A percentile compares a stretch with the other conserved stretches of the same genome.
Evolutionary conservation across 1,140 invertebrate genomes (phyloP).

Genomic region (Rhynchophorus ferrugineus): DNA sequence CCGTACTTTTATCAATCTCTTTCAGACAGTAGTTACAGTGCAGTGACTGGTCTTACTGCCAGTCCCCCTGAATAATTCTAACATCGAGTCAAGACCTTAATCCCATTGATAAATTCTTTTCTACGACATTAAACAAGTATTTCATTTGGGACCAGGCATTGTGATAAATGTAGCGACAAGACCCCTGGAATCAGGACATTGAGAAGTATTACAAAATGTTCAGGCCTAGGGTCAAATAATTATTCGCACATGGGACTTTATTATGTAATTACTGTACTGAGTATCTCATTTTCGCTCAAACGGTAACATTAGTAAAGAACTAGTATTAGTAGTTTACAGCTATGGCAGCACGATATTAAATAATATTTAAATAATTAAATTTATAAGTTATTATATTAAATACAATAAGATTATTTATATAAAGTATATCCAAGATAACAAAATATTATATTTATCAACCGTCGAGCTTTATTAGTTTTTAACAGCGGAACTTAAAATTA

Average conservation of each 20-base stretch:
- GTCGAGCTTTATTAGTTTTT: too few species aligned
- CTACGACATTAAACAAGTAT: constrained; percentile 22
- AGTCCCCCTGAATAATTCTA: background rate
- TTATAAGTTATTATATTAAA: too few species aligned
- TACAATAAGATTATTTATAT: too few species aligned
- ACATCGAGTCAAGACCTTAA: background rate
- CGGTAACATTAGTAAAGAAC: too few species aligned
- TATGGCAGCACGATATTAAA: too few species aligned
- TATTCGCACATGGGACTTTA: background rate
- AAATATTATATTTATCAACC: too few species aligned
- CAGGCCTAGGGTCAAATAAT: background rate
- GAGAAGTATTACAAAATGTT: background rate
- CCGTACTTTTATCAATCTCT: background rate
- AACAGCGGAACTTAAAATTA: too few species aligned
- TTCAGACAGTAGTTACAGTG: background rate
- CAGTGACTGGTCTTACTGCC: background rate
- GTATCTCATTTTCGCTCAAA: too few species aligned
- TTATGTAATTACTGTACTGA: background rate
- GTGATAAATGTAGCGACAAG: constrained; percentile 11
- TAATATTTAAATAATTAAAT: too few species aligned
- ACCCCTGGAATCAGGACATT: background rate
- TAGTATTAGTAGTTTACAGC: too few species aligned
- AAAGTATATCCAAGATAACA: too few species aligned
- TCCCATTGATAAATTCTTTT: constrained; percentile 19
- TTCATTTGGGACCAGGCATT: constrained; percentile 13